Percentiles rank a stretch among this genome's conserved stretches.
Conservation (phyloP, 2,888 invertebrate genomes). For the Caenorhabditis drosophilae region DNA sequence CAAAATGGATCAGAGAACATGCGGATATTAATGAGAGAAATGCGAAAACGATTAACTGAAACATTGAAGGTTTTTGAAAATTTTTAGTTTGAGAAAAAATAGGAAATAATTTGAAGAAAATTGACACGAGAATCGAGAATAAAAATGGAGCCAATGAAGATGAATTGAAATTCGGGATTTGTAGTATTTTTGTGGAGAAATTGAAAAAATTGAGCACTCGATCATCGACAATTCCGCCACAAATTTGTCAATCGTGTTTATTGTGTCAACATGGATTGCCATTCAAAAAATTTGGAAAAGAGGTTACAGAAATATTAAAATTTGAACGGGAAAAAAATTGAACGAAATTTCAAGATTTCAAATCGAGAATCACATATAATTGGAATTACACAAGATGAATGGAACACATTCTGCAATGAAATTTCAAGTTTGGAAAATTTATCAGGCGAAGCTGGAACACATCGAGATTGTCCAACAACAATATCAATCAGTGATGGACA, state of each 20-base stretch:
- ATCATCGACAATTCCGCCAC: slow-evolving; percentile 21
- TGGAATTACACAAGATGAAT: slow-evolving; percentile 40
- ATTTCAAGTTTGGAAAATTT: slow-evolving; percentile 17
- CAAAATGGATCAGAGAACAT: slow-evolving; percentile 21
- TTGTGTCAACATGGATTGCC: slow-evolving; percentile 36
- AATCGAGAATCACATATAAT: slow-evolving; percentile 28
- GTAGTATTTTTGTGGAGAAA: slow-evolving; percentile 34
- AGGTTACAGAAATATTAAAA: no score
- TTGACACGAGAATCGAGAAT: slow-evolving; percentile 1
- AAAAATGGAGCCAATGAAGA: neutral
- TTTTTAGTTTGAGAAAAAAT: neutral
- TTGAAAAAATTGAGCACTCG: slow-evolving; percentile 22
- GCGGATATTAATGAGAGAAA: slow-evolving; percentile 21
- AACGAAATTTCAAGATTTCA: no score
- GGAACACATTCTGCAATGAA: slow-evolving; percentile 30
- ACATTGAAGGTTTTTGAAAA: slow-evolving; percentile 18
- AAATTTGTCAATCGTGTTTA: slow-evolving; percentile 40
- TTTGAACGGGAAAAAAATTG: no score
- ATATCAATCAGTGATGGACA: slow-evolving; percentile 16
- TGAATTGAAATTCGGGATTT: slow-evolving; percentile 21
- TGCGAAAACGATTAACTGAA: slow-evolving; percentile 28
- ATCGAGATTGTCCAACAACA: neutral
- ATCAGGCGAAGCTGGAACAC: slow-evolving; percentile 15
- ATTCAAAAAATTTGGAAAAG: slow-evolving; percentile 17
- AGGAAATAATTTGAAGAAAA: slow-evolving; percentile 13